A percentile compares a stretch with the other conserved stretches of the same genome.
These are phyloP conservation scores for Crax fasciolata DNA, from an alignment of 2,797 vertebrate genomes.

Conservation along the genomic window DNA sequence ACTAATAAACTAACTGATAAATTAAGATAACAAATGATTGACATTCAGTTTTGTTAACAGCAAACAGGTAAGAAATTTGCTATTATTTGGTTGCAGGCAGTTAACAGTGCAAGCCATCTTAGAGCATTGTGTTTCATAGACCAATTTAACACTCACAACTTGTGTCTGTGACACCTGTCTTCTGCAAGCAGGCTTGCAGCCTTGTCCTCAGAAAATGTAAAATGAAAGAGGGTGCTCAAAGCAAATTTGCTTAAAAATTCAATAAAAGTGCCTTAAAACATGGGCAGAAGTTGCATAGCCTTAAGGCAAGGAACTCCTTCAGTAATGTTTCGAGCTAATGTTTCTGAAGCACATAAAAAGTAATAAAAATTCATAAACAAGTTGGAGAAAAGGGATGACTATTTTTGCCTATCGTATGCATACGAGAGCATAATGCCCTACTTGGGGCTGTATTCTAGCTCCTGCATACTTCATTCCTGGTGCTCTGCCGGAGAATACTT, in stretches of 20 bases:
- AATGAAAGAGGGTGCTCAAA: slow-evolving; percentile 24
- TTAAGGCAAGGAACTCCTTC: slow-evolving; percentile 42
- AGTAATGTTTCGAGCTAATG: slow-evolving; percentile 19
- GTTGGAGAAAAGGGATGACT: neutral
- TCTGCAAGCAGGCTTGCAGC: neutral
- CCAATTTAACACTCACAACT: neutral
- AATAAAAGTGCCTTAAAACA: slow-evolving; percentile 62
- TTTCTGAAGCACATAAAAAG: slow-evolving; percentile 26
- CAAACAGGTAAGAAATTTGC: neutral
- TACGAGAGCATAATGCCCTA: neutral
- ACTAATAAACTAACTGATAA: neutral
- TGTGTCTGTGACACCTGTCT: neutral
- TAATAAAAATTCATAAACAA: slow-evolving; percentile 3
- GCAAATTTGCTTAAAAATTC: slow-evolving; percentile 59
- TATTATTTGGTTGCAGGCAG: neutral
- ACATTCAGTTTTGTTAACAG: neutral
- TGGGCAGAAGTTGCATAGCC: slow-evolving; percentile 45
- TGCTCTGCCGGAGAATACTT: neutral
- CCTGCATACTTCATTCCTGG: neutral
- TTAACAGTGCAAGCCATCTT: neutral
- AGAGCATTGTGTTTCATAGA: neutral
- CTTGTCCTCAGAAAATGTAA: neutral
- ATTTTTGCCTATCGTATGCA: neutral
- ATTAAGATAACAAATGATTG: neutral
- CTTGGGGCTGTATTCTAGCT: neutral